A percentile compares a stretch with the other conserved stretches of the same genome.
These are phyloP conservation scores for Spialia ferax DNA, from an alignment of 2,888 invertebrate genomes.

Conservation along the genomic window DNA sequence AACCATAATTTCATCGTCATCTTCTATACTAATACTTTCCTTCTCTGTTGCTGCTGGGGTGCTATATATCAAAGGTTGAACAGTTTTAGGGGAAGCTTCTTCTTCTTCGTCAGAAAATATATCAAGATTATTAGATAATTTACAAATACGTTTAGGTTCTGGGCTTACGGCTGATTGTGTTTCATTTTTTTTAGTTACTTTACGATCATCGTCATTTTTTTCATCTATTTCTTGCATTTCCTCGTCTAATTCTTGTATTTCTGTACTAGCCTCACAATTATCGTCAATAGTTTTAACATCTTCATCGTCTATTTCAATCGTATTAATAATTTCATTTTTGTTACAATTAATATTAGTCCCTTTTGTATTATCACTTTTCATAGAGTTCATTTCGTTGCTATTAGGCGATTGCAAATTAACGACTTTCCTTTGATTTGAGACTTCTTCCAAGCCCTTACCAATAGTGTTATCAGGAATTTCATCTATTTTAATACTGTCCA, in stretches of 20 bases:
- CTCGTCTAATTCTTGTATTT: background rate
- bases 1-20: conserved; percentile 79
- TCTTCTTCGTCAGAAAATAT: conserved; percentile 79
- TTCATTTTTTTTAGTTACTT: conserved; percentile 4
- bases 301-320: conserved; percentile 14
- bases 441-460: conserved; percentile 12
- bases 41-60: conserved; percentile 51
- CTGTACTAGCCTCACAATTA: background rate
- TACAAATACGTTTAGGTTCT: conserved; percentile 56
- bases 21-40: conserved; percentile 70
- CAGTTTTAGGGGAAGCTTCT: conserved; percentile 55
- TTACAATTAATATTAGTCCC: background rate
- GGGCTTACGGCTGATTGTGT: conserved; percentile 39
- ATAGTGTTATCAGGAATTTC: background rate
- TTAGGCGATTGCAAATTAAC: background rate
- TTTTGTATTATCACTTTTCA: conserved; percentile 17
- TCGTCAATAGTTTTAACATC: background rate
- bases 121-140: conserved; percentile 71
- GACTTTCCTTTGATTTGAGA: conserved; percentile 7
- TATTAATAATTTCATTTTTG: background rate
- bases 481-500: background rate
- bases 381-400: background rate
- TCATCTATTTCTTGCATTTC: background rate
- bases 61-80: conserved; percentile 39
- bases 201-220: conserved; percentile 12